These are phyloP conservation scores for Characodon lateralis DNA, from an alignment of 2,797 vertebrate genomes.

Conservation along the genomic window DNA sequence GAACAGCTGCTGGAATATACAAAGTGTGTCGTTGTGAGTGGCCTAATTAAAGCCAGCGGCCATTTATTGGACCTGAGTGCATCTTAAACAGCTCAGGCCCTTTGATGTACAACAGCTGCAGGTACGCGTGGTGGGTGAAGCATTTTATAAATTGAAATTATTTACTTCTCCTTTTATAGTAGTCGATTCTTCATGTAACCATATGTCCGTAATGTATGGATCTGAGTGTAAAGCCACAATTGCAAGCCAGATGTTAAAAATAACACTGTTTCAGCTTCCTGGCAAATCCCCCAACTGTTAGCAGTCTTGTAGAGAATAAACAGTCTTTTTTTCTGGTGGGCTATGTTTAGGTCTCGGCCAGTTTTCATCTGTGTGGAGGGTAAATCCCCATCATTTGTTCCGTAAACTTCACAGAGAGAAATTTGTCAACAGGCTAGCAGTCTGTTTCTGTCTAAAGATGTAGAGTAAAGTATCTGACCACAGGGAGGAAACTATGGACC, in stretches of 20 bases:
- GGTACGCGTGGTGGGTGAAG: slow-evolving; percentile 17
- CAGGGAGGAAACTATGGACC: slow-evolving; percentile 67
- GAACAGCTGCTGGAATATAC: slow-evolving; percentile 69
- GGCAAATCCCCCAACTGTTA: slow-evolving; percentile 42
- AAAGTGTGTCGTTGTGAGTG: not conserved
- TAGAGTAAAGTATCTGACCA: slow-evolving; percentile 60
- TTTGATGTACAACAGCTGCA: slow-evolving; percentile 52
- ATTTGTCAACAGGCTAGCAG: slow-evolving; percentile 67
- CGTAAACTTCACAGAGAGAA: slow-evolving; percentile 47
- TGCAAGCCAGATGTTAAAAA: slow-evolving; percentile 2
- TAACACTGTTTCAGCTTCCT: not conserved
- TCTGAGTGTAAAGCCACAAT: slow-evolving; percentile 3
- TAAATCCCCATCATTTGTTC: slow-evolving; percentile 54
- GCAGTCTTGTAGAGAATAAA: slow-evolving; percentile 25
- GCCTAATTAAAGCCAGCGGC: not conserved
- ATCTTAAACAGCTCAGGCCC: slow-evolving; percentile 13
- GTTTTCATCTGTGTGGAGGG: slow-evolving; percentile 42
- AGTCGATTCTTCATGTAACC: not conserved
- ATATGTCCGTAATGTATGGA: slow-evolving; percentile 1
- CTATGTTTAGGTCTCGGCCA: slow-evolving; percentile 37
- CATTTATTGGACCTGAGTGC: not conserved
- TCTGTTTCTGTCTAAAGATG: slow-evolving; percentile 58
- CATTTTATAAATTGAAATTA: not conserved
- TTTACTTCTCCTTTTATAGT: not conserved
- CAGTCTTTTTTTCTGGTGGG: slow-evolving; percentile 16